phyloP scores from a whole-genome alignment of 2,113 vertebrate genomes.

The Hippocampus comes region DNA sequence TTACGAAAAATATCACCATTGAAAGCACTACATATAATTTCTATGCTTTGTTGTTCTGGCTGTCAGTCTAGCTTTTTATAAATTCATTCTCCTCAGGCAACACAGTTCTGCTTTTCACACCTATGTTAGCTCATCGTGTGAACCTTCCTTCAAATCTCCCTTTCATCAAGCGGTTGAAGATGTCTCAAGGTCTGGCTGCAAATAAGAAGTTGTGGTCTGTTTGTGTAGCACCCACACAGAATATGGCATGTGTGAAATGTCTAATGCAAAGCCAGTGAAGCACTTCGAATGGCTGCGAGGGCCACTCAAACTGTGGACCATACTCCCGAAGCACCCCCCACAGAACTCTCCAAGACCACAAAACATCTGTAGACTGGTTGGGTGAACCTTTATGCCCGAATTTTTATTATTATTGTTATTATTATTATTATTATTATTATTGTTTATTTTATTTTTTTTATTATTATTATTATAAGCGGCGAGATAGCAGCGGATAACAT shows the following conservation, averaged over 20 bases:
- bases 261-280: background rate
- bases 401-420: too few species aligned
- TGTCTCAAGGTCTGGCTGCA: background rate
- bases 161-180: conserved; percentile 1
- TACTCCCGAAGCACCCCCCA: too few species aligned
- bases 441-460: too few species aligned
- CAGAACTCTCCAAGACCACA: too few species aligned
- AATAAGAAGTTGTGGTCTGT: background rate
- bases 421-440: too few species aligned
- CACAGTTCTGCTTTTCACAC: conserved; percentile 28
- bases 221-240: background rate
- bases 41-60: background rate
- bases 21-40: too few species aligned
- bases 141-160: background rate
- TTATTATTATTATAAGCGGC: too few species aligned
- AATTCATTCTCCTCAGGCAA: background rate
- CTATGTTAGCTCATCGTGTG: conserved; percentile 12
- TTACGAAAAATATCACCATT: too few species aligned
- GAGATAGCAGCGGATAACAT: too few species aligned
- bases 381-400: too few species aligned
- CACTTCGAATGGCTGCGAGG: background rate
- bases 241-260: background rate
- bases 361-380: too few species aligned
- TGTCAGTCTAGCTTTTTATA: background rate
- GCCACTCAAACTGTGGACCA: too few species aligned